Percentiles rank a stretch among this genome's conserved stretches.
Evolutionary conservation across 2,888 invertebrate genomes (phyloP).

Genomic region (Hydroisotoma schaefferi): DNA sequence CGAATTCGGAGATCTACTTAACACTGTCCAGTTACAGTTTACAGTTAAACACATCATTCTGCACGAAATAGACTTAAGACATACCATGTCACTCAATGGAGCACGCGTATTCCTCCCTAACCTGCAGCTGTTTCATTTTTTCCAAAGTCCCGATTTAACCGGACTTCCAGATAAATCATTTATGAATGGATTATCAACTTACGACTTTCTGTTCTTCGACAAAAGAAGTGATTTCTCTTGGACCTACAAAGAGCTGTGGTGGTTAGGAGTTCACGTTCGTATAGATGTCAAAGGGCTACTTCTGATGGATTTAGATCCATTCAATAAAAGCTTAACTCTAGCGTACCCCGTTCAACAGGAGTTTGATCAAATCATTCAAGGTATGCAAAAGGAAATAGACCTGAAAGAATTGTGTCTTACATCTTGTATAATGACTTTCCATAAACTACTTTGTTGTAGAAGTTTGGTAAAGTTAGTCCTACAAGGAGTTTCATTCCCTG

Average conservation of each 20-base stretch:
- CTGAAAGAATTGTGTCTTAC: background rate
- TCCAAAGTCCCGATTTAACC: background rate
- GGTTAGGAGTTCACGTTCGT: background rate
- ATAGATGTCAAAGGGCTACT: slow-evolving; percentile 8
- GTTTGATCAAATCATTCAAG: background rate
- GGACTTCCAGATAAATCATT: slow-evolving; percentile 1
- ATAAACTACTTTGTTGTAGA: background rate
- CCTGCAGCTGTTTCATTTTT: background rate
- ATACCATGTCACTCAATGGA: background rate
- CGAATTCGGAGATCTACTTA: background rate
- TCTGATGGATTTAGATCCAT: background rate
- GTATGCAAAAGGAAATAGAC: background rate
- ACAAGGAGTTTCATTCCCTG: background rate
- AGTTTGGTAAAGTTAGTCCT: background rate
- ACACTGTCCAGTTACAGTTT: background rate
- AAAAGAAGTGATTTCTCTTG: background rate
- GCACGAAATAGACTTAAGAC: background rate
- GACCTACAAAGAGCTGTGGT: background rate
- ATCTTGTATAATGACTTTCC: background rate
- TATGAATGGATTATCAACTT: background rate
- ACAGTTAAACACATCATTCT: background rate
- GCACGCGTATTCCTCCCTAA: slow-evolving; percentile 1
- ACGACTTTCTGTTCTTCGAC: slow-evolving; percentile 11
- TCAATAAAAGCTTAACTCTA: background rate
- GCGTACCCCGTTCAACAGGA: background rate